These are phyloP conservation scores for Ondatra zibethicus DNA, from an alignment of 2,113 vertebrate genomes.

Conservation along the genomic window DNA sequence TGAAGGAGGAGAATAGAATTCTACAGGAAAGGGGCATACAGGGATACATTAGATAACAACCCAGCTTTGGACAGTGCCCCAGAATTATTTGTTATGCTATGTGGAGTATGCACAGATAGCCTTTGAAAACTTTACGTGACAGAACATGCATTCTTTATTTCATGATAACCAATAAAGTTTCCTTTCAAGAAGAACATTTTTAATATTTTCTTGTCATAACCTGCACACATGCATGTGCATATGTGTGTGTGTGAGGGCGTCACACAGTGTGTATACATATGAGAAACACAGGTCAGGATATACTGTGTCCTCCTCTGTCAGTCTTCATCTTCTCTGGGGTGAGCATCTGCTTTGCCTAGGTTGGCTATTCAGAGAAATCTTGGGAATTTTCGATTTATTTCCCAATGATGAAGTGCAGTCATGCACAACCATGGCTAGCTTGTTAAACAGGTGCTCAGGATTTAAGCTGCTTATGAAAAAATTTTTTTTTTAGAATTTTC, in stretches of 20 bases:
- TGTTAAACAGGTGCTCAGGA: not conserved
- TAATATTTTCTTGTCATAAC: not conserved
- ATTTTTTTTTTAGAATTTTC: too few relatives aligned
- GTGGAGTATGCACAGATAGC: not conserved
- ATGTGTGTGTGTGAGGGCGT: not conserved
- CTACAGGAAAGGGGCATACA: not conserved
- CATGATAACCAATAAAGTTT: not conserved
- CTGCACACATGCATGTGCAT: not conserved
- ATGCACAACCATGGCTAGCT: not conserved
- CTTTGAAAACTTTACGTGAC: not conserved
- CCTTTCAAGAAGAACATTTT: not conserved
- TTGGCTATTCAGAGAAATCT: not conserved
- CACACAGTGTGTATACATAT: not conserved
- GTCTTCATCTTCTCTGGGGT: not conserved
- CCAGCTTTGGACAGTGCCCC: not conserved
- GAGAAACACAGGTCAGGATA: not conserved
- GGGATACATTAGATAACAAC: not conserved
- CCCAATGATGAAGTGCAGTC: not conserved
- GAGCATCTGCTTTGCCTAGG: not conserved
- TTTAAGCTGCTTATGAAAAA: not conserved
- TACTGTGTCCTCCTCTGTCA: too few relatives aligned
- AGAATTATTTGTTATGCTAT: not conserved
- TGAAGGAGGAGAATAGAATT: not conserved
- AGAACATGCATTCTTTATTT: not conserved
- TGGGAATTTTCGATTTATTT: not conserved